phyloP scores from a whole-genome alignment of 2,113 vertebrate genomes.

The Petroica traversi region DNA sequence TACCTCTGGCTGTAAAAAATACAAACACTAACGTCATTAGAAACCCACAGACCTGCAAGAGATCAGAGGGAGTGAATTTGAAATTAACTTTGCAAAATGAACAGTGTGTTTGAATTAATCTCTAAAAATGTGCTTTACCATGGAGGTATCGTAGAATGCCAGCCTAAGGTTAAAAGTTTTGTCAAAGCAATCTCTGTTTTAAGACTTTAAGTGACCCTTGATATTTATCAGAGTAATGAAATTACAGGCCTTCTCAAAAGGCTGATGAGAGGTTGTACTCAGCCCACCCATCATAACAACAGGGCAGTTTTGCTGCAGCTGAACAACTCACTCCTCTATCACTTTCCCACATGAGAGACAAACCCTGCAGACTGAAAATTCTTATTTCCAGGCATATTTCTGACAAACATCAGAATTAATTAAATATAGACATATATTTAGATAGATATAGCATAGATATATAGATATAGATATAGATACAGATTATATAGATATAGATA shows the following conservation, averaged over 20 bases:
- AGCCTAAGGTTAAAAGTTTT: constrained; percentile 41
- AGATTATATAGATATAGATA: background rate
- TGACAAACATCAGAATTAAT: background rate
- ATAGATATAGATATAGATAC: background rate
- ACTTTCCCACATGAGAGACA: background rate
- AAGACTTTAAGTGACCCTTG: constrained; percentile 30
- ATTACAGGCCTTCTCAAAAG: background rate
- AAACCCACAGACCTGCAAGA: background rate
- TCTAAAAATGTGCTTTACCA: background rate
- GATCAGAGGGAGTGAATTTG: background rate
- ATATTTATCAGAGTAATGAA: constrained; percentile 63
- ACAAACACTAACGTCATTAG: background rate
- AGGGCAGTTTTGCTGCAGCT: background rate
- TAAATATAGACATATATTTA: background rate
- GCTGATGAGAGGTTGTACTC: background rate
- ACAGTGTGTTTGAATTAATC: constrained; percentile 3
- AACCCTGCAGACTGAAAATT: background rate
- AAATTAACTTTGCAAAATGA: constrained; percentile 20
- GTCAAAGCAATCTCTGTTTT: constrained; percentile 1
- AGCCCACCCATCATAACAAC: background rate
- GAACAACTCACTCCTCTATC: background rate
- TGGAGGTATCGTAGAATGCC: background rate
- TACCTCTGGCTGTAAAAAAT: constrained; percentile 12
- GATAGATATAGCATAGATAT: background rate
- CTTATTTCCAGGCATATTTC: background rate